Conservation (phyloP, 2,113 vertebrate species). For the Pavo muticus region DNA sequence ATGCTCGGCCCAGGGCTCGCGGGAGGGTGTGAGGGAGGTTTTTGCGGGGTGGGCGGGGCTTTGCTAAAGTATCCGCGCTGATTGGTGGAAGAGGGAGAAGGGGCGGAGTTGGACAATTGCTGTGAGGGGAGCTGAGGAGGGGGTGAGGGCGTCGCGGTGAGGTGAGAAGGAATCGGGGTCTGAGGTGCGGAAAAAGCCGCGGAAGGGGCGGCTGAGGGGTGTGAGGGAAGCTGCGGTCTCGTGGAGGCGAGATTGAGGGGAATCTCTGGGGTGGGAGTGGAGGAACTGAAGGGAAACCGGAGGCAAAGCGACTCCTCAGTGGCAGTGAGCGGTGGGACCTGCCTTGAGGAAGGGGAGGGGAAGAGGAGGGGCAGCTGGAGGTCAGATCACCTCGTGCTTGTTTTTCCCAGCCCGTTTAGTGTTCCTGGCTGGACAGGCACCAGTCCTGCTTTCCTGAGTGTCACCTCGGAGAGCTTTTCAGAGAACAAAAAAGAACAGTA, state of each 20-base stretch:
- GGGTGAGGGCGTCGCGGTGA: background rate
- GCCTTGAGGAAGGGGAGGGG: background rate
- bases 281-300: background rate
- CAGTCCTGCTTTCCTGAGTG: accelerated
- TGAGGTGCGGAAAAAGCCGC: no score
- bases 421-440: background rate
- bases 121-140: background rate
- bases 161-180: background rate
- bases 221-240: background rate
- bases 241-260: background rate
- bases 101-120: accelerated
- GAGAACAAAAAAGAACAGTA: background rate
- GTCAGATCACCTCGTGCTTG: accelerated
- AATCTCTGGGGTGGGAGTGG: background rate
- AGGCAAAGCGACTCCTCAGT: accelerated
- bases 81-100: accelerated
- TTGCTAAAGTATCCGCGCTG: accelerated
- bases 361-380: background rate
- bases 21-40: background rate
- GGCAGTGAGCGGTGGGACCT: background rate
- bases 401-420: background rate
- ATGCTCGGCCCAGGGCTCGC: conserved; percentile 45
- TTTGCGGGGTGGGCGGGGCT: background rate
- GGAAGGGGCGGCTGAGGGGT: background rate
- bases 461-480: background rate